These are phyloP conservation scores for Nanorana parkeri DNA, from an alignment of 2,113 vertebrate genomes.

Conservation along the genomic window DNA sequence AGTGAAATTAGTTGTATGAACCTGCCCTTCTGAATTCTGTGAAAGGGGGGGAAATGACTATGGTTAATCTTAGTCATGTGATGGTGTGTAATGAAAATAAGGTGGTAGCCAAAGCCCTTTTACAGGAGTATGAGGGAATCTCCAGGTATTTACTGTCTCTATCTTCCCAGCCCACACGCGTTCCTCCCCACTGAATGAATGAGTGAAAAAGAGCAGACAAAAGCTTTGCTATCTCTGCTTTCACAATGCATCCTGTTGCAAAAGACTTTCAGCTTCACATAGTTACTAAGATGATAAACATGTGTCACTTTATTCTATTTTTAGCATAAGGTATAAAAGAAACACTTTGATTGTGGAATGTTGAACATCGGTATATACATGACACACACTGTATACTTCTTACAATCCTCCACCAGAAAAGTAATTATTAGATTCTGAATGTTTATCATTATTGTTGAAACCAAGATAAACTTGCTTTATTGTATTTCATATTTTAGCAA, in stretches of 20 bases:
- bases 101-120: background rate
- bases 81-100: conserved; percentile 23
- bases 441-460: too few relatives aligned
- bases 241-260: conserved; percentile 2
- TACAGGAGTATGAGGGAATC: conserved; percentile 8
- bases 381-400: too few relatives aligned
- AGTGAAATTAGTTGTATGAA: background rate
- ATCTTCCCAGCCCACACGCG: conserved; percentile 15
- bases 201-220: background rate
- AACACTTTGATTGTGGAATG: too few relatives aligned
- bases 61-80: conserved; percentile 10
- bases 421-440: too few relatives aligned
- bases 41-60: background rate
- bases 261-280: background rate
- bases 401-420: too few relatives aligned
- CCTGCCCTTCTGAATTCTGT: background rate
- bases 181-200: conserved; percentile 2
- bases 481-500: too few relatives aligned
- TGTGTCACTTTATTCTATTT: too few relatives aligned
- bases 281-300: too few relatives aligned
- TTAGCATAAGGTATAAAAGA: too few relatives aligned
- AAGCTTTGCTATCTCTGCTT: background rate
- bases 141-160: conserved; percentile 9
- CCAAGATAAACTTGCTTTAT: too few relatives aligned
- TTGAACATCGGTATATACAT: too few relatives aligned